Evolutionary conservation across 2,797 vertebrate genomes (phyloP), one percentile per base, ranked within the genome.

Genomic region (Chanos chanos): DNA sequence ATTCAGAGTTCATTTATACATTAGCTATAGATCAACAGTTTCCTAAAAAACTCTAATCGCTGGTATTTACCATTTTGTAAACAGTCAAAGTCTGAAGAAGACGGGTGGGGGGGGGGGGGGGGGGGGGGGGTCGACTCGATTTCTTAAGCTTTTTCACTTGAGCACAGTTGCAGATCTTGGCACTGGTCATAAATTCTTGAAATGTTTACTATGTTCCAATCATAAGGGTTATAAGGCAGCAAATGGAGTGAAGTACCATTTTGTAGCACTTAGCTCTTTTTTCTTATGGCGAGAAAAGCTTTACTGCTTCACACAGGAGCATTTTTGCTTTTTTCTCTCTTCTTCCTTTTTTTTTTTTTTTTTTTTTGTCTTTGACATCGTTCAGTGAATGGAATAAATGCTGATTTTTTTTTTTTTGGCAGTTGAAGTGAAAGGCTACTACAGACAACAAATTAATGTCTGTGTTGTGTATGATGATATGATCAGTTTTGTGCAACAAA

Each of bases 1-100:
- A 73, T 50, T 71, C 66, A 73, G 51, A 64, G 66, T 71, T 74
- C 50, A 66, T 53, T 63, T 16, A 19, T 58, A 16, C 51, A 67
- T 69, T 65, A 64, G 49, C 45, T 36, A 19, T 43, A 61, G 43
- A 75, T 70, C 61, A 70, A n/a, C 19, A 2, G 2, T 33, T 25
- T 31, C 16, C 7, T 30, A 60, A 60, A 15, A n/a, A n/a, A n/a
- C n/a, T n/a, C n/a, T 50, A 60, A 45, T 34, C 45, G 50, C 34
- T n/a, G 6, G 30, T 15, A 5, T 49, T 37, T 28, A 21, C 19
- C 30, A 25, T 16, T 36, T 41, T 34, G 33, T 41, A 69, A 62
- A 62, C 51, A 63, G 49, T 37, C 61, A 44, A 18, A 24, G 30
- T 31, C 55, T 73, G 41, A 40, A 70, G 47, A 53, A 30, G 51